Percentiles rank a stretch among this genome's conserved stretches.
These are phyloP conservation scores for Penaeus monodon DNA, from an alignment of 2,888 invertebrate genomes.

Conservation along the genomic window DNA sequence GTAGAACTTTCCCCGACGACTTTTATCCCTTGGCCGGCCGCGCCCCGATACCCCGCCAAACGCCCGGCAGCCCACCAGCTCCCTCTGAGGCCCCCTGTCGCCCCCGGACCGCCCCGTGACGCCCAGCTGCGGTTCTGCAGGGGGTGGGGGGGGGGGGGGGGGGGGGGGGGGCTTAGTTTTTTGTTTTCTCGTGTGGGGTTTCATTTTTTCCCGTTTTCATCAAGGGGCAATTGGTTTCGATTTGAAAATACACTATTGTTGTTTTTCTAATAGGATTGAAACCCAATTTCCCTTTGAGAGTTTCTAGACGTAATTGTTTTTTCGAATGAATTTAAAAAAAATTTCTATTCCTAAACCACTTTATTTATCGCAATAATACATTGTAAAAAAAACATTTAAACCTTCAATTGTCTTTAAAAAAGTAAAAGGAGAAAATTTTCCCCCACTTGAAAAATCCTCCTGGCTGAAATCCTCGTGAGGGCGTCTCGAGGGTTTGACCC, in stretches of 20 bases:
- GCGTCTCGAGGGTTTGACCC: neutral
- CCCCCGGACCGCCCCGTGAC: conserved; percentile 69
- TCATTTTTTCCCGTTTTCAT: too few relatives aligned
- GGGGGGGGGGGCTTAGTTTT: neutral
- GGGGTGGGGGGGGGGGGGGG: too few relatives aligned
- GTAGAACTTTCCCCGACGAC: conserved; percentile 83
- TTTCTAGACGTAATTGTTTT: too few relatives aligned
- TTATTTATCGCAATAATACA: too few relatives aligned
- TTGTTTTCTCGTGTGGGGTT: neutral
- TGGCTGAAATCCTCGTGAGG: conserved; percentile 20
- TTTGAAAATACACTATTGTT: too few relatives aligned
- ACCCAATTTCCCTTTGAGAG: too few relatives aligned
- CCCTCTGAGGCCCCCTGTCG: conserved; percentile 78
- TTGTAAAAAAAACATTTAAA: too few relatives aligned
- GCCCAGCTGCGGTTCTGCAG: conserved; percentile 59
- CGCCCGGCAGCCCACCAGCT: conserved; percentile 82
- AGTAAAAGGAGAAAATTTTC: neutral
- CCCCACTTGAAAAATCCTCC: conserved; percentile 32
- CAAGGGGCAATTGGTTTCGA: too few relatives aligned
- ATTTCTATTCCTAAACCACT: too few relatives aligned
- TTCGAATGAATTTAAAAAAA: too few relatives aligned
- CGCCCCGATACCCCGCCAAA: conserved; percentile 83
- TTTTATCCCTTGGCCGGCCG: conserved; percentile 84
- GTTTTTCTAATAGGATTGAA: too few relatives aligned
- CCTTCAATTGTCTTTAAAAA: too few relatives aligned